phyloP scores from a whole-genome alignment of 2,797 vertebrate species.

The Sitta carolinensis region DNA sequence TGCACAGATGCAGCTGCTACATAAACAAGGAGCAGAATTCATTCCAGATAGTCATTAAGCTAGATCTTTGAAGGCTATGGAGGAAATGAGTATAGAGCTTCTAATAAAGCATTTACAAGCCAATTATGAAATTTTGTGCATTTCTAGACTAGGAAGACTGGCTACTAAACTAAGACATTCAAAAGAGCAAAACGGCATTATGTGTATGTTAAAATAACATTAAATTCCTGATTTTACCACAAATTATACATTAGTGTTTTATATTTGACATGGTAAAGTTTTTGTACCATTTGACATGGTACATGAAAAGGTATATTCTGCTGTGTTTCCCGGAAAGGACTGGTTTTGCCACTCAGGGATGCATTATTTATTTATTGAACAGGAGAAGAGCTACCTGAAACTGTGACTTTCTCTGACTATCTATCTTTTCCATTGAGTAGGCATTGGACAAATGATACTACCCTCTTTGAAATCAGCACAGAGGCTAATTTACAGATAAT shows the following conservation, averaged over 20 bases:
- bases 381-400: neutral
- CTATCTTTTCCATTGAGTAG: neutral
- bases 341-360: neutral
- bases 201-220: neutral
- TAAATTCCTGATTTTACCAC: neutral
- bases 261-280: neutral
- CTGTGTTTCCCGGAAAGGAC: neutral
- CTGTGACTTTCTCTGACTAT: neutral
- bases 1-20: slow-evolving; percentile 10
- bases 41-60: slow-evolving; percentile 43
- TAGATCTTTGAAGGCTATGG: neutral
- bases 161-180: neutral
- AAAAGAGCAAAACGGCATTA: neutral
- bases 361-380: neutral
- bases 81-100: slow-evolving; percentile 22
- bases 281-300: too few relatives aligned
- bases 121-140: slow-evolving; percentile 30
- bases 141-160: slow-evolving; percentile 18
- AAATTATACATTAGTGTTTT: neutral
- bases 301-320: neutral
- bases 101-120: slow-evolving; percentile 49
- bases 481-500: neutral
- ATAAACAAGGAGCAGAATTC: slow-evolving; percentile 46
- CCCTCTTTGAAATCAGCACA: neutral
- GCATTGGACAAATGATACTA: neutral